Percentiles rank a stretch among this genome's conserved stretches.
These are phyloP conservation scores for Drosophila murphyi DNA, from an alignment of 1,140 invertebrate species.

Conservation along the genomic window DNA sequence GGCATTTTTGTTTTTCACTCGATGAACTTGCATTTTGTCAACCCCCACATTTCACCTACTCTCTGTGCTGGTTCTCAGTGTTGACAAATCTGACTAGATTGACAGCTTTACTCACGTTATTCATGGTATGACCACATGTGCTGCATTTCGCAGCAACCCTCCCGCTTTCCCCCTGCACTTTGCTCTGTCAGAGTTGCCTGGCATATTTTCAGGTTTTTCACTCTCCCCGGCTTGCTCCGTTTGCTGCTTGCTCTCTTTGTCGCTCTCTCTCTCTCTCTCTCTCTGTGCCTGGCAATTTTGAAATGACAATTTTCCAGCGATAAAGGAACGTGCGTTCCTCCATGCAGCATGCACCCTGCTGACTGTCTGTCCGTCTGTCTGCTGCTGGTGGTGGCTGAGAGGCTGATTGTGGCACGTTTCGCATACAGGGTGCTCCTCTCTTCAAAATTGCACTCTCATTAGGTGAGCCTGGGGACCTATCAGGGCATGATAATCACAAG, in stretches of 20 bases:
- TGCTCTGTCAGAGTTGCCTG: slow-evolving; percentile 29
- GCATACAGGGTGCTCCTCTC: slow-evolving; percentile 44
- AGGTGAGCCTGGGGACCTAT: slow-evolving; percentile 22
- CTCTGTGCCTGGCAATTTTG: slow-evolving; percentile 20
- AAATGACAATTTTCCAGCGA: slow-evolving; percentile 31
- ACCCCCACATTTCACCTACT: slow-evolving; percentile 17
- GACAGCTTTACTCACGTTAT: slow-evolving; percentile 23
- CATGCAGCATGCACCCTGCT: slow-evolving; percentile 57
- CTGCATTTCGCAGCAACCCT: slow-evolving; percentile 64
- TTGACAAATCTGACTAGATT: slow-evolving; percentile 42
- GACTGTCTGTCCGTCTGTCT: slow-evolving; percentile 24
- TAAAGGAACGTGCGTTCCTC: slow-evolving; percentile 43
- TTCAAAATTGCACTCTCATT: slow-evolving; percentile 28
- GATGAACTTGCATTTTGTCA: slow-evolving; percentile 30
- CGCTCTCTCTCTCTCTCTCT: slow-evolving; percentile 15
- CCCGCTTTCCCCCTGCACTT: slow-evolving; percentile 9
- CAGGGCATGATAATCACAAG: slow-evolving; percentile 51
- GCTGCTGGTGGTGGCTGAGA: slow-evolving; percentile 23
- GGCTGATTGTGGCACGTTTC: slow-evolving; percentile 44
- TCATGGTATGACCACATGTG: slow-evolving; percentile 59
- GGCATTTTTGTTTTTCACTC: background rate
- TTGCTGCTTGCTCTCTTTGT: background rate
- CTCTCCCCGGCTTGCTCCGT: slow-evolving; percentile 27
- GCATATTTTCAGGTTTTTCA: slow-evolving; percentile 64
- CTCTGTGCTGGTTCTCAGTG: background rate